phyloP scores from a whole-genome alignment of 2,797 vertebrate genomes.

The Urophycis tenuis region DNA sequence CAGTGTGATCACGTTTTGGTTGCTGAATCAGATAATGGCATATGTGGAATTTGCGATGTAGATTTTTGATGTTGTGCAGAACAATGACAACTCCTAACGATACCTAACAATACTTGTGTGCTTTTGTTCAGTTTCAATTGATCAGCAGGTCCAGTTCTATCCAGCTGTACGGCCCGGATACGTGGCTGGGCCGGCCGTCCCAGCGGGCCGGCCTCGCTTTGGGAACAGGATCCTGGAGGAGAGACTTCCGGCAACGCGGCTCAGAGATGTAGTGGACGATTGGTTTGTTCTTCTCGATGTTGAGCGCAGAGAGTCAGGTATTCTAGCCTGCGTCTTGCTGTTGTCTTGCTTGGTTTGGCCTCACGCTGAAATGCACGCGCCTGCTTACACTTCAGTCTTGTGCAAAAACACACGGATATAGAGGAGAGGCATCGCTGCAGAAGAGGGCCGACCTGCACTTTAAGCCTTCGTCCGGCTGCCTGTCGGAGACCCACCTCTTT shows the following conservation, averaged over 20 bases:
- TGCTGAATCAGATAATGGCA: neutral
- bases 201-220: conserved; percentile 38
- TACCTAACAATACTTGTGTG: conserved; percentile 25
- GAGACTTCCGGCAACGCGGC: no score
- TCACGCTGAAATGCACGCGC: neutral
- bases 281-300: conserved; percentile 70
- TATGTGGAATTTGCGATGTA: neutral
- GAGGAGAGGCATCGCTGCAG: neutral
- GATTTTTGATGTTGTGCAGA: neutral
- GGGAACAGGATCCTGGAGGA: no score
- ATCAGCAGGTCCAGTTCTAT: conserved; percentile 30
- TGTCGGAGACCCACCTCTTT: neutral
- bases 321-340: conserved; percentile 18
- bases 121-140: conserved; percentile 44
- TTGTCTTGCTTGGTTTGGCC: conserved; percentile 13
- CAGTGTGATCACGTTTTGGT: neutral
- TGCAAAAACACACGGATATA: neutral
- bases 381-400: neutral
- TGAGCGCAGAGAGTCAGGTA: conserved; percentile 59
- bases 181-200: neutral
- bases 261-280: conserved; percentile 52
- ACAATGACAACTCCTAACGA: neutral
- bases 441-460: neutral
- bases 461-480: neutral
- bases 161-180: conserved; percentile 24